phyloP scores from a whole-genome alignment of 1,140 invertebrate genomes.

The Drosophila ohnishii region DNA sequence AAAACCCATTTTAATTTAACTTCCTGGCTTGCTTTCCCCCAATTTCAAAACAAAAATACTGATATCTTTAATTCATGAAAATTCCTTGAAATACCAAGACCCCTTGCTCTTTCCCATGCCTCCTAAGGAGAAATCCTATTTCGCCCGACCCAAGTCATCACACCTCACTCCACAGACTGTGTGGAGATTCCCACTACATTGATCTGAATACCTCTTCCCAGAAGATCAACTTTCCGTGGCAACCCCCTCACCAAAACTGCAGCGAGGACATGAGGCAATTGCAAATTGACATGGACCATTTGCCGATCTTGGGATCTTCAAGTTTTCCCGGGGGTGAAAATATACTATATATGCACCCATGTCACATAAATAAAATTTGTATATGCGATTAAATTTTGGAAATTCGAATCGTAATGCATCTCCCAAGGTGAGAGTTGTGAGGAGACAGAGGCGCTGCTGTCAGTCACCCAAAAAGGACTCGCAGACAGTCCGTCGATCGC shows the following conservation, averaged over 20 bases:
- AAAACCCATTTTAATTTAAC: background rate
- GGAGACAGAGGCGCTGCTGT: constrained; percentile 52
- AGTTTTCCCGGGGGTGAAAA: constrained; percentile 42
- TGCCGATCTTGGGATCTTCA: constrained; percentile 46
- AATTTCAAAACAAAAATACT: background rate
- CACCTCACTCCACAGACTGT: background rate
- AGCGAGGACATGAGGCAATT: constrained; percentile 38
- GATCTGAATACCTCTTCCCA: constrained; percentile 39
- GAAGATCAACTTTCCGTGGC: constrained; percentile 45
- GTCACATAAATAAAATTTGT: constrained; percentile 82
- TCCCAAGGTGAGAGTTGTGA: constrained; percentile 30
- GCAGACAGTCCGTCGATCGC: constrained; percentile 42
- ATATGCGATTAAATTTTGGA: constrained; percentile 78
- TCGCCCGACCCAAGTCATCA: background rate
- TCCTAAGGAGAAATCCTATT: background rate
- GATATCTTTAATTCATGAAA: background rate
- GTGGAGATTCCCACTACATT: constrained; percentile 22
- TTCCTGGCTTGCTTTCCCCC: background rate
- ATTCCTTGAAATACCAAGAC: background rate
- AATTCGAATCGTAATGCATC: constrained; percentile 80
- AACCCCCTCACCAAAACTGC: constrained; percentile 41
- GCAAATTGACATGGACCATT: constrained; percentile 73
- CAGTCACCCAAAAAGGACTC: constrained; percentile 50
- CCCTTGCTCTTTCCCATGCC: constrained; percentile 14
- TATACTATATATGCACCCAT: constrained; percentile 47